Percentiles rank a stretch among this genome's conserved stretches.
phyloP scores from a whole-genome alignment of 1,140 invertebrate species.

The Drosophila mayri region DNA sequence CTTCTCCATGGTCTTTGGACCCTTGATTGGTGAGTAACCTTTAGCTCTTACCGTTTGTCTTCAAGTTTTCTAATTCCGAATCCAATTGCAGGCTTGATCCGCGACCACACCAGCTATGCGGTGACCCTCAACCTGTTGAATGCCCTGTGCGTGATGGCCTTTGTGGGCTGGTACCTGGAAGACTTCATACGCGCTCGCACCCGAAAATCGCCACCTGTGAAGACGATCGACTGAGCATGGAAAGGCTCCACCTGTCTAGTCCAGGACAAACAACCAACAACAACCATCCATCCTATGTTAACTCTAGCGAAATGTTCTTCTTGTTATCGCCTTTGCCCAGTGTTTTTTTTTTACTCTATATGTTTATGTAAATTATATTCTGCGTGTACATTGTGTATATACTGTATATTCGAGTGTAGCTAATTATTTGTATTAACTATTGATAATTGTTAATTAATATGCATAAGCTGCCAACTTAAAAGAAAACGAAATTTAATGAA shows the following conservation, averaged over 20 bases:
- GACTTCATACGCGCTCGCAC: constrained; percentile 54
- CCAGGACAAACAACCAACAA: not conserved
- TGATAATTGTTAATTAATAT: constrained; percentile 71
- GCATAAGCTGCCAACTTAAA: constrained; percentile 51
- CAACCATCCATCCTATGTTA: constrained; percentile 23
- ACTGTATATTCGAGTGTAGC: constrained; percentile 62
- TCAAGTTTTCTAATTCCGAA: not conserved
- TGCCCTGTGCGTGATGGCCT: constrained; percentile 71
- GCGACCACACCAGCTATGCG: constrained; percentile 86
- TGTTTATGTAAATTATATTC: constrained; percentile 47
- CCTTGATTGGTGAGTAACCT: constrained; percentile 86
- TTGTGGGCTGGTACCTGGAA: constrained; percentile 72
- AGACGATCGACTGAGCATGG: constrained; percentile 11
- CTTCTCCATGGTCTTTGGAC: constrained; percentile 86
- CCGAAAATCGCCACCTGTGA: constrained; percentile 51
- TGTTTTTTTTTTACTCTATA: constrained; percentile 31
- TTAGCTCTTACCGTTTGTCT: not conserved
- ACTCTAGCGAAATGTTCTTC: constrained; percentile 57
- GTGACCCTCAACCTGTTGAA: constrained; percentile 88
- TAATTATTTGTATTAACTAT: constrained; percentile 64
- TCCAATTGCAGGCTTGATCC: constrained; percentile 86
- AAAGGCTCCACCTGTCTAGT: not conserved
- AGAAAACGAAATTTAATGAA: constrained; percentile 6
- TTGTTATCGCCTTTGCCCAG: constrained; percentile 47
- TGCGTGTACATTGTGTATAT: constrained; percentile 76